Percentiles rank a stretch among this genome's conserved stretches.
Evolutionary conservation across 2,113 vertebrate species (phyloP).

Genomic region (Antennarius striatus): DNA sequence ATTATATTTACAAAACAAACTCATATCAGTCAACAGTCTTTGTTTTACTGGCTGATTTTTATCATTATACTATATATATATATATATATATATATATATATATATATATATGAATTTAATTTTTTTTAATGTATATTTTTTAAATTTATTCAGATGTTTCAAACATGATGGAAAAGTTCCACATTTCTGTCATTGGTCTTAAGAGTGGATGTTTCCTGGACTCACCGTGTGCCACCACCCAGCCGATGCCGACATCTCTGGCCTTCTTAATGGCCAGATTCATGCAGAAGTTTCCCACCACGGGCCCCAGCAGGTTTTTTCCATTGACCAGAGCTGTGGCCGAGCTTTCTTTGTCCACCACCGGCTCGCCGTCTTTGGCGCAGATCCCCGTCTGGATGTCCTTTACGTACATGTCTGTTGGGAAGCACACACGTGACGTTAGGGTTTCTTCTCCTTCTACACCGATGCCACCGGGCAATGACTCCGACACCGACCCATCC

Average conservation of each 20-base stretch:
- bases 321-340: conserved; percentile 81
- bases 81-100: too few relatives aligned
- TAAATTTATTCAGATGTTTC: too few relatives aligned
- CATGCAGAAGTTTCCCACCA: conserved; percentile 84
- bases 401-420: conserved; percentile 79
- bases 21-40: too few relatives aligned
- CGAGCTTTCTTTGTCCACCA: conserved; percentile 73
- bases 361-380: conserved; percentile 75
- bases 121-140: too few relatives aligned
- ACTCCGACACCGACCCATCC: conserved; percentile 71
- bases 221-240: conserved; percentile 80
- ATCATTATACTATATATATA: too few relatives aligned
- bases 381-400: conserved; percentile 77
- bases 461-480: too few relatives aligned
- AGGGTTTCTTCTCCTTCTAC: too few relatives aligned
- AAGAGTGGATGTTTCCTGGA: not conserved
- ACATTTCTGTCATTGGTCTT: too few relatives aligned
- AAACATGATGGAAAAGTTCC: too few relatives aligned
- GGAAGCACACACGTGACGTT: not conserved
- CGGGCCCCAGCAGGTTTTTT: conserved; percentile 79
- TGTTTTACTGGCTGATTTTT: too few relatives aligned
- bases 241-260: conserved; percentile 76
- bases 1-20: too few relatives aligned
- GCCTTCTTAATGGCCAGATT: conserved; percentile 80
- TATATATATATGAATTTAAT: too few relatives aligned